A percentile compares a stretch with the other conserved stretches of the same genome.
Conservation (phyloP, 2,113 vertebrate genomes). For the Puma concolor region DNA sequence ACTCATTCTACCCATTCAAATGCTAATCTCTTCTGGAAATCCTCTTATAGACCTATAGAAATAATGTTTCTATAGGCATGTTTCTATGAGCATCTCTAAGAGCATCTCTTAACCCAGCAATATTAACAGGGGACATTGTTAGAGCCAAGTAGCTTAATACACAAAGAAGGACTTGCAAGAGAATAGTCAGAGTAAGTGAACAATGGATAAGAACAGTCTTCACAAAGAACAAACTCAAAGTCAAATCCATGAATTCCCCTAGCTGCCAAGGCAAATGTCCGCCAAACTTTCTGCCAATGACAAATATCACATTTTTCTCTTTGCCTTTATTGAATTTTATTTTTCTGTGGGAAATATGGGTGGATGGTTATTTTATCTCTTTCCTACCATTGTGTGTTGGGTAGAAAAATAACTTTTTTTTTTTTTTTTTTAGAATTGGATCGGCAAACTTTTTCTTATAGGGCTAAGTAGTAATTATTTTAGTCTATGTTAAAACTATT, state of each 20-base stretch:
- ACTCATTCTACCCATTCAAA: not conserved
- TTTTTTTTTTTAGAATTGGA: not conserved
- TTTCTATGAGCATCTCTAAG: too few species aligned
- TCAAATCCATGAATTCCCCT: not conserved
- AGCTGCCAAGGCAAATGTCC: not conserved
- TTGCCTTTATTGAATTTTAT: not conserved
- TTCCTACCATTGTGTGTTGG: not conserved
- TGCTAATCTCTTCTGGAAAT: not conserved
- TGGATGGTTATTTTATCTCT: not conserved
- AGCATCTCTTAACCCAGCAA: not conserved
- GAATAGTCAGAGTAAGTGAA: not conserved
- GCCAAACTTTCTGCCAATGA: not conserved
- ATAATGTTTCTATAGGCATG: not conserved
- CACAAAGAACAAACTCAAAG: not conserved
- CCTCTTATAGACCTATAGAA: not conserved
- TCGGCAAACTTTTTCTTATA: not conserved
- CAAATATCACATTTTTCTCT: not conserved
- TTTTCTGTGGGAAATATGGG: fast-evolving
- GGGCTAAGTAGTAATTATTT: not conserved
- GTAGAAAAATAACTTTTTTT: not conserved
- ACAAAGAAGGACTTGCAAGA: not conserved
- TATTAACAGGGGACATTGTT: not conserved
- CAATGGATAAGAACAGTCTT: not conserved
- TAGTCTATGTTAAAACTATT: not conserved
- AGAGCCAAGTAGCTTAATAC: not conserved